Evolutionary conservation across 1,140 invertebrate genomes (phyloP).

Genomic region (Drosophila nigrodunni): DNA sequence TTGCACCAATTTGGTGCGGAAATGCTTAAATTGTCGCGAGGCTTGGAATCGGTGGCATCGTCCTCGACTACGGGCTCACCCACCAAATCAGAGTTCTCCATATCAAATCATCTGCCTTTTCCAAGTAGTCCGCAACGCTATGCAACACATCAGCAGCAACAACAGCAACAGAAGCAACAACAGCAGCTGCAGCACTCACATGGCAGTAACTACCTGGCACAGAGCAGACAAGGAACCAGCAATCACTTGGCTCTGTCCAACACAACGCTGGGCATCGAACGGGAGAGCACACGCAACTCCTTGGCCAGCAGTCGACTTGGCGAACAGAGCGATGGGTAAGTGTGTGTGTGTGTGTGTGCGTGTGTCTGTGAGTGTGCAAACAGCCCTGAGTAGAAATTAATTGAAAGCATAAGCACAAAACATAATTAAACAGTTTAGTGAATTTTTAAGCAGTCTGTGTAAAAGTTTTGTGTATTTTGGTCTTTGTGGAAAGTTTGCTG

Average conservation of each 20-base stretch:
- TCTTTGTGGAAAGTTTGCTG: neutral
- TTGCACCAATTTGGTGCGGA: conserved; percentile 93
- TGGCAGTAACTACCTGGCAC: conserved; percentile 48
- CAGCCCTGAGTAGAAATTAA: neutral
- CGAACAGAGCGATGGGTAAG: conserved; percentile 71
- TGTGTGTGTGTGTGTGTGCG: neutral
- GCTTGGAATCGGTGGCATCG: conserved; percentile 88
- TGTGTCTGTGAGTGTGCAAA: neutral
- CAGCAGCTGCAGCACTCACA: conserved; percentile 43
- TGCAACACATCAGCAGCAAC: conserved; percentile 48
- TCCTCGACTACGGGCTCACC: conserved; percentile 84
- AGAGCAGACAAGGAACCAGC: conserved; percentile 46
- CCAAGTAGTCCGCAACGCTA: conserved; percentile 72
- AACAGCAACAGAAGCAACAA: conserved; percentile 32
- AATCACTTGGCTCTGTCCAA: conserved; percentile 49
- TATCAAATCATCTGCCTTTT: conserved; percentile 71
- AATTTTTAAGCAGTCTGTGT: neutral
- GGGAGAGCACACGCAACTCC: conserved; percentile 70
- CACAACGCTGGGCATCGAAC: conserved; percentile 58
- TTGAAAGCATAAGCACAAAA: neutral
- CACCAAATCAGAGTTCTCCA: conserved; percentile 82
- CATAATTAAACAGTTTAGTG: neutral
- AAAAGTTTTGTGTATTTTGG: neutral
- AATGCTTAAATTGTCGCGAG: conserved; percentile 91
- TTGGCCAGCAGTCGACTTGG: conserved; percentile 68